A percentile compares a stretch with the other conserved stretches of the same genome.
Conservation (phyloP, 2,888 invertebrate genomes). For the Meiosimyza decipiens region DNA sequence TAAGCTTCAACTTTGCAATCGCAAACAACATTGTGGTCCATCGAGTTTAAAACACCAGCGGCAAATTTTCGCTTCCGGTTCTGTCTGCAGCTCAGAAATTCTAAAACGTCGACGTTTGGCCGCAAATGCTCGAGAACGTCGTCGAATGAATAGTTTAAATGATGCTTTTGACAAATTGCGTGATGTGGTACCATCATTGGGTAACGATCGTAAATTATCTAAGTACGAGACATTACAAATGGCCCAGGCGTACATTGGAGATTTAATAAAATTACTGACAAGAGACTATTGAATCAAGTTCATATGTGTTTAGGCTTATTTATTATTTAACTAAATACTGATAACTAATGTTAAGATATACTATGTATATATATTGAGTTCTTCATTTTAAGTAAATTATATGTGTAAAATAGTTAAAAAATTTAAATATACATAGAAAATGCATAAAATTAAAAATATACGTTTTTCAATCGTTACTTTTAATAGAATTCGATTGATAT, state of each 20-base stretch:
- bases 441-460: too few species aligned
- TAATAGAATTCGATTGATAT: too few species aligned
- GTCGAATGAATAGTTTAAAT: constrained; percentile 80
- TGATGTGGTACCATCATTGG: constrained; percentile 77
- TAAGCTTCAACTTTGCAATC: background rate
- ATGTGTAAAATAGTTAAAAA: too few species aligned
- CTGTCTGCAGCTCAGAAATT: constrained; percentile 44
- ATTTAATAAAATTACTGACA: constrained; percentile 73
- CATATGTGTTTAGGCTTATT: background rate
- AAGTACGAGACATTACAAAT: constrained; percentile 84
- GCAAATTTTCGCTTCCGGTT: background rate
- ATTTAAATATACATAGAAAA: too few species aligned
- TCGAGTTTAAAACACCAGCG: constrained; percentile 14
- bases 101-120: constrained; percentile 72
- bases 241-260: constrained; percentile 81
- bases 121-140: constrained; percentile 79
- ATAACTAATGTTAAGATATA: background rate
- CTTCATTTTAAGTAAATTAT: background rate
- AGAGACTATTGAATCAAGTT: constrained; percentile 52
- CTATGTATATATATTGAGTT: background rate
- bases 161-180: constrained; percentile 79
- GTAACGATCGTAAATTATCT: constrained; percentile 77
- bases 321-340: background rate
- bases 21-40: background rate
- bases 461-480: too few species aligned